Base-by-base conservation (phyloP, 2,797 vertebrate species). In the Allobates femoralis region DNA sequence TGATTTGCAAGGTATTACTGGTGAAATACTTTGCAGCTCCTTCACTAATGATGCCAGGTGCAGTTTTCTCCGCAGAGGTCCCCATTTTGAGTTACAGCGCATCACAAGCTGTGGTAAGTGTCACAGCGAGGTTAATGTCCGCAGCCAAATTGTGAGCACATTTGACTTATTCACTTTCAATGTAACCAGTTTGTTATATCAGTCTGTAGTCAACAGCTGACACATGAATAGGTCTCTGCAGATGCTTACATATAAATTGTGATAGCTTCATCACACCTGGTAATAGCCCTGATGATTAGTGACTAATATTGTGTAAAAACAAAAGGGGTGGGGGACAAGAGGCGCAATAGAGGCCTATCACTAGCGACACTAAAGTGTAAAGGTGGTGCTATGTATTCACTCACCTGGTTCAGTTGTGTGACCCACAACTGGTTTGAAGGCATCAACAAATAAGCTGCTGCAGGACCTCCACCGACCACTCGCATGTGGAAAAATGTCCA, bases 1-100 rank as follows among this genome's bases (percentile, higher is more conserved):
- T 88, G 86, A 88, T 88, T 88, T 88, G 76, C 78, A 88, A 76
- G 82, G 77, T 88, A 84, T 85, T 88, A 81, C 82, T 88, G 82
- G 56, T n/a, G 51, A 85, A 85, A 85, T 85, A 53, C 67, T 81
- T 76, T 85, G 86, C 86, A 46, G 69, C 82, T 88, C 82, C 30
- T 32, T 66, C 69, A 67, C 82, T 88, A 88, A 88, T 88, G 86
- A 88, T 58, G 86, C 86, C 86, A 88, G 86, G 86, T 88, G 86
- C 82, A 81, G 60, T 77, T 50, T 53, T 76, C 58, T n/a, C 81
- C 26, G 10, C 32, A 74, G 53, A 58, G 58, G 46, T 26, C 58
- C 14, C 73, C 14, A 67, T 37, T 26, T 74, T 83, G 81, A 83
- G 26, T 83, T 83, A 73, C 50, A 53, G 67, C 2, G 23, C 55